phyloP scores from a whole-genome alignment of 2,113 vertebrate species.

The Machaerirhynchus nigripectus region DNA sequence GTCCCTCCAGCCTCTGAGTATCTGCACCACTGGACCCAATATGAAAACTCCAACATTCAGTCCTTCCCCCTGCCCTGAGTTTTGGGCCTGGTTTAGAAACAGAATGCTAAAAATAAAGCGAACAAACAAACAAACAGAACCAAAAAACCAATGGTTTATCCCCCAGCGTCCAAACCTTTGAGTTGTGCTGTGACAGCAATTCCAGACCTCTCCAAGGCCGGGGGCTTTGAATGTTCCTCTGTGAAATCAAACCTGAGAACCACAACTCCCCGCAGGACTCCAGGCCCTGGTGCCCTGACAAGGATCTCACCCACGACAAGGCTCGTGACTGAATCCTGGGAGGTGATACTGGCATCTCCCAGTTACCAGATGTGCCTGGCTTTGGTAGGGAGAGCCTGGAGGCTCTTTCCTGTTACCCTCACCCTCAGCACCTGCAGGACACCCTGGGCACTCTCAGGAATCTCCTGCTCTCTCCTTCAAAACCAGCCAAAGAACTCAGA shows the following conservation, averaged over 20 bases:
- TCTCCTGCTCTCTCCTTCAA: neutral
- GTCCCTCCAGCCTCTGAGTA: neutral
- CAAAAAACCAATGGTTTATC: neutral
- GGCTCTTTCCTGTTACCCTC: neutral
- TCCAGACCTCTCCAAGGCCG: neutral
- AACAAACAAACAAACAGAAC: neutral
- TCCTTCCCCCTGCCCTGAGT: neutral
- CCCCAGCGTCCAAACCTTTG: neutral
- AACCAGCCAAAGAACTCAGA: neutral
- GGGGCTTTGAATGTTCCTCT: neutral
- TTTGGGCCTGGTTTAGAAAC: neutral
- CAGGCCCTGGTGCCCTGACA: neutral
- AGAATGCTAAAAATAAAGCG: neutral
- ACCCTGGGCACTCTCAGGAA: neutral
- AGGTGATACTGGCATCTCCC: neutral
- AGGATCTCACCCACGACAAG: fast-evolving
- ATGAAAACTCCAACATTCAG: neutral
- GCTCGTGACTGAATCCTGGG: neutral
- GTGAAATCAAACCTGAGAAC: neutral
- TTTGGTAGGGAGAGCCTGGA: neutral
- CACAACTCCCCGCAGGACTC: neutral
- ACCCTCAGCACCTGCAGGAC: neutral
- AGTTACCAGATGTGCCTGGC: neutral
- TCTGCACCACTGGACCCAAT: neutral
- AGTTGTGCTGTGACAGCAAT: neutral